These are phyloP conservation scores for Monodelphis domestica DNA, from an alignment of 2,797 vertebrate genomes.

Conservation along the genomic window DNA sequence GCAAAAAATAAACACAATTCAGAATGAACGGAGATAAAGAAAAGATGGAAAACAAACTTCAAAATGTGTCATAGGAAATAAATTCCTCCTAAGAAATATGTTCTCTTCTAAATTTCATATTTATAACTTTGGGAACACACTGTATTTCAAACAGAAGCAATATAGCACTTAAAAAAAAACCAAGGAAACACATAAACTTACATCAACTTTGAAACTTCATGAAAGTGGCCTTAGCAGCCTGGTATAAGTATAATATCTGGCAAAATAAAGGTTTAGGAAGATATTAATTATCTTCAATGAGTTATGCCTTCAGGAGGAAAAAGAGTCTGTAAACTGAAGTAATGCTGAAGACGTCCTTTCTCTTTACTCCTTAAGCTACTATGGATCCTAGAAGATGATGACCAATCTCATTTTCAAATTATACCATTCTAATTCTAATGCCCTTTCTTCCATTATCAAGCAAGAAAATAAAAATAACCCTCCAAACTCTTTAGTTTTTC, in stretches of 20 bases:
- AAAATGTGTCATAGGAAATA: slow-evolving; percentile 73
- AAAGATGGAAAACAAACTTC: slow-evolving; percentile 67
- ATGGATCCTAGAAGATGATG: slow-evolving; percentile 10
- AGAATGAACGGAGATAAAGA: slow-evolving; percentile 75
- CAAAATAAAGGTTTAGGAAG: slow-evolving; percentile 40
- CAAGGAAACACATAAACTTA: slow-evolving; percentile 69
- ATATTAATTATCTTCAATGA: slow-evolving; percentile 53
- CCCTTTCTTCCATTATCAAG: slow-evolving; percentile 10
- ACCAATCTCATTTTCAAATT: slow-evolving; percentile 6
- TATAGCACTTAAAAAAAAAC: slow-evolving; percentile 49
- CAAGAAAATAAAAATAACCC: background rate
- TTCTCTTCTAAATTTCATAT: slow-evolving; percentile 61
- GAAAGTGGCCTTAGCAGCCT: slow-evolving; percentile 40
- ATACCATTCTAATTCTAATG: slow-evolving; percentile 33
- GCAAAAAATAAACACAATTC: slow-evolving; percentile 76
- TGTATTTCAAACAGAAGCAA: slow-evolving; percentile 69
- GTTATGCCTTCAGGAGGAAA: slow-evolving; percentile 44
- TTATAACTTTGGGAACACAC: slow-evolving; percentile 65
- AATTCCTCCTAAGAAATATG: slow-evolving; percentile 73
- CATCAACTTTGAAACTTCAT: slow-evolving; percentile 66
- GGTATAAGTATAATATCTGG: slow-evolving; percentile 45
- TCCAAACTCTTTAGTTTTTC: background rate
- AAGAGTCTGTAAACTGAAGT: slow-evolving; percentile 15
- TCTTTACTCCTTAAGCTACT: slow-evolving; percentile 11
- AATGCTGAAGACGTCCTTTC: background rate